Evolutionary conservation across 1,140 invertebrate species (phyloP).

Genomic region (Dreissena polymorpha): DNA sequence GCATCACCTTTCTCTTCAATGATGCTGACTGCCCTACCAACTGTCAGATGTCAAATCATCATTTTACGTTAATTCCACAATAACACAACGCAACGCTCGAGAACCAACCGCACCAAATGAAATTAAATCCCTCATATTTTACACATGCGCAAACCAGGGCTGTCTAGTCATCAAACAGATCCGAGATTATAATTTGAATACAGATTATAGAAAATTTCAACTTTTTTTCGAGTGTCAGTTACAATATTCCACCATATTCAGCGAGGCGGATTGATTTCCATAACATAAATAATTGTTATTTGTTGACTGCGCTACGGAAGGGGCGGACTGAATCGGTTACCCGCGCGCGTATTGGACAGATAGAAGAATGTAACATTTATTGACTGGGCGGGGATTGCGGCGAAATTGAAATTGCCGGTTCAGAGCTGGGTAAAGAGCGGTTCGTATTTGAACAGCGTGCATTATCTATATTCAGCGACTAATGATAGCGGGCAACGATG

Average conservation of each 20-base stretch:
- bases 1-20: too few species aligned
- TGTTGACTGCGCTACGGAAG: constrained; percentile 25
- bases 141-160: constrained; percentile 40
- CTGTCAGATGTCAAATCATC: too few species aligned
- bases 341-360: constrained; percentile 37
- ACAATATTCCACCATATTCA: constrained; percentile 49
- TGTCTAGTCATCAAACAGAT: neutral
- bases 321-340: constrained; percentile 9
- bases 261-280: constrained; percentile 35
- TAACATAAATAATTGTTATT: constrained; percentile 49
- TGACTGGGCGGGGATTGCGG: constrained; percentile 44
- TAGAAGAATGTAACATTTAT: constrained; percentile 39
- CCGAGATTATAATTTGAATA: constrained; percentile 44
- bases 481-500: too few species aligned
- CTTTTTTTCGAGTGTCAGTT: constrained; percentile 34
- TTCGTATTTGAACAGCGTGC: too few species aligned
- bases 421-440: too few species aligned
- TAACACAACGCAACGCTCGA: too few species aligned
- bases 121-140: constrained; percentile 2
- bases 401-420: too few species aligned
- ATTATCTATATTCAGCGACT: too few species aligned
- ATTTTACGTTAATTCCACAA: too few species aligned
- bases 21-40: too few species aligned
- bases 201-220: constrained; percentile 35
- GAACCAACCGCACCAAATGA: neutral